Evolutionary conservation across 2,797 vertebrate species (phyloP), one percentile per base, ranked within the genome.

Genomic region (Sebastes trivittatus): DNA sequence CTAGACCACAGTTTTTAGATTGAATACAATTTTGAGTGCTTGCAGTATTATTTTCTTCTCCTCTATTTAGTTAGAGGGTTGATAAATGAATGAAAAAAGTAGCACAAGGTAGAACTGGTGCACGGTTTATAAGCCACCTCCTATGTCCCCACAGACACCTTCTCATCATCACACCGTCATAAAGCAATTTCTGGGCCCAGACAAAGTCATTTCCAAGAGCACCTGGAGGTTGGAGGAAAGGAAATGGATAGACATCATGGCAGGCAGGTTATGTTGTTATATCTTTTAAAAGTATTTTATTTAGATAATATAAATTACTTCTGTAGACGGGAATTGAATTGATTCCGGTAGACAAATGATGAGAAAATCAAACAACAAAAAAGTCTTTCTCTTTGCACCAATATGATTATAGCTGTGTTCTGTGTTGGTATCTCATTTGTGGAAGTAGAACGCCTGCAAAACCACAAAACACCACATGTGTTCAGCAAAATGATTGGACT

Each of bases 141-240:
- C 25, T 61, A 11, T 10, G 14, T 82, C 79, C 56, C 38, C 16
- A 54, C 62, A 61, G 80, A 81, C 59, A 14, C 29, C 6, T 27
- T 58, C 63, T 82, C 75, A 72, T 84, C 77, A 82, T 75, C 62
- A 55, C 74, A 72, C 42, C 54, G 76, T 67, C 59, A 67, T 73
- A 36, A 83, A 76, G 75, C 75, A 85, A 83, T 88, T 78, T 83
- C 59, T 76, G 20, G 27, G 23, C 32, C 71, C 54, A 72, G 66
- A 68, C 46, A 75, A 75, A 82, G 61, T 74, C 60, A 71, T 67
- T 80, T 66, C 42, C 54, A 32, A 75, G 65, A 78, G 52, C 29
- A 66, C 54, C 64, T 61, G 36, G 23, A 75, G 16, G 52, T 42
- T 52, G 38, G 9, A 60, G 62, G 58, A 63, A 64, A 23, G 42